Evolutionary conservation across 1,140 invertebrate species (phyloP), one percentile per base, ranked within the genome.

Genomic region (Cephus cinctus): DNA sequence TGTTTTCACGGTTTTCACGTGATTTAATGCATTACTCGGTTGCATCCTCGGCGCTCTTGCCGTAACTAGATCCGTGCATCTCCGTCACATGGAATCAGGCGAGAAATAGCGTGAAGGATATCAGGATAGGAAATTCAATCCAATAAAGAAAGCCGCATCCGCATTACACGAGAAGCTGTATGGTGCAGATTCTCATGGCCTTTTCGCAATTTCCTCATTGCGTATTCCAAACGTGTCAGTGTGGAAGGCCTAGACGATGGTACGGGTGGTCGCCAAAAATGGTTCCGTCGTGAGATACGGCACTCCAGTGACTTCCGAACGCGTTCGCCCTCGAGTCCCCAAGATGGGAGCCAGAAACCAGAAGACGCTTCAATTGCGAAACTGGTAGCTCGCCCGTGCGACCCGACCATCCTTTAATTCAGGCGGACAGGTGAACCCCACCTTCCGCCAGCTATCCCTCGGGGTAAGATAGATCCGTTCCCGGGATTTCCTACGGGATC

Each of bases 401-500:
- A 71, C 61, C 60, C 63, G 47, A 62, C 71, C 73, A 76, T 76
- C 69, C 75, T 76, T 77, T 76, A 77, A 76, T 76, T 75, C 73
- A 69, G 63, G 54, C 61, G 76, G 75, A 75, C 73, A 76, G 73
- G 75, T 75, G 68, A 70, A 69, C 64, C 71, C 48, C 54, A 54
- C 57, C 38, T 41, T 30, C 42, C 40, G 19, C 41, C 45, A 57
- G 61, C 59, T 64, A 73, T 75, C 73, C 73, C 75, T 75, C 66
- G 70, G 73, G 75, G 67, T 76, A 75, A 75, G 75, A 76, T 71
- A 71, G 71, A 77, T 76, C 73, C 75, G 75, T 75, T 74, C 72
- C 69, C 59, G 69, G 75, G 72, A 76, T 77, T 77, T 77, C 75
- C 75, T 77, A 74, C 73, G 75, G 75, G 75, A 77, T 76, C 66